Base-by-base conservation (phyloP, 2,888 invertebrate genomes). In the Caenorhabditis sp. region DNA sequence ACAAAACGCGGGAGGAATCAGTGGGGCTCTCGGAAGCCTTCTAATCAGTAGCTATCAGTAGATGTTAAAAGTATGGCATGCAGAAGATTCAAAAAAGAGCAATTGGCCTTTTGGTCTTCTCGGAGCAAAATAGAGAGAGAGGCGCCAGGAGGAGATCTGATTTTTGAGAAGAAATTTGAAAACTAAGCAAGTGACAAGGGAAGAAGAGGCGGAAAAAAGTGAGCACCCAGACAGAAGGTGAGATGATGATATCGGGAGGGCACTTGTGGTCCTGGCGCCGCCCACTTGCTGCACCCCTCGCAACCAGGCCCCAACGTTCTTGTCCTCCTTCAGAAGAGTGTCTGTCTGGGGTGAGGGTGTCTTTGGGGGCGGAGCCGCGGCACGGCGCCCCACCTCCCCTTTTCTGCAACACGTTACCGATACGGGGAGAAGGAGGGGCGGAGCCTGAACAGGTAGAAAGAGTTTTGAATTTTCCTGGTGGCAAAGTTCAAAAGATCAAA, bases 401-500 rank as follows among this genome's bases (percentile, higher is more conserved):
- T n/a, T 35, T 54, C 58, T 70, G 61, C 72, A 47, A 41, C n/a
- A n/a, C 38, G 54, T 56, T 69, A 69, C 69, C 69, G 69, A 58
- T 70, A 59, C 22, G 47, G 49, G 22, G 31, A 41, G n/a, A 59
- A 47, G 6, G 22, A 26, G 38, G 14, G 70, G 24, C 12, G 56
- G 69, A 22, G 38, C 38, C 38, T 38, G 12, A 38, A 26, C 49
- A n/a, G 16, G 61, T 58, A 58, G 4, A 19, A 14, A 41, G 41
- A 64, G 47, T 47, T 41, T 59, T 47, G 64, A 47, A 47, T 68
- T 51, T 51, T 35, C n/a, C 35, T 35, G 31, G 38, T 16, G 16
- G 12, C 26, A 12, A 14, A 66, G 64, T 64, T 66, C 74, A 66
- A 75, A 75, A 75, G 74, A 75, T 24, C 74, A 75, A n/a, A n/a